Conservation (phyloP, 2,113 vertebrate species). For the Oryzias woworae region DNA sequence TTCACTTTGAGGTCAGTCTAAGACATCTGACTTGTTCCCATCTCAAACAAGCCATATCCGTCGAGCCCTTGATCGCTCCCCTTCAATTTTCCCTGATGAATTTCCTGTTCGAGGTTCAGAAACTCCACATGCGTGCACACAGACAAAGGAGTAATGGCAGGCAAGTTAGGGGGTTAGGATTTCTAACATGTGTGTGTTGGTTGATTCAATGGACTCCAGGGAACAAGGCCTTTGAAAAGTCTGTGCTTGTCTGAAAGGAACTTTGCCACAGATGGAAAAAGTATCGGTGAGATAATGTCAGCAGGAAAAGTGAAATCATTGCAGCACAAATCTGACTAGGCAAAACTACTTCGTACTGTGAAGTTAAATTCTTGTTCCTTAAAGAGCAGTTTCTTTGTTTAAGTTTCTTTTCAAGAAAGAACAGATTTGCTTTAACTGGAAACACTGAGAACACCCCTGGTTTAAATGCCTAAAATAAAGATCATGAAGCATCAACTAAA, state of each 20-base stretch:
- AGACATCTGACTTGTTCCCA: no score
- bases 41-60: no score
- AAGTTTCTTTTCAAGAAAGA: no score
- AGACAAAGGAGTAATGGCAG: conserved; percentile 2
- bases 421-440: no score
- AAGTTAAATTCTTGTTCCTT: no score
- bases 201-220: conserved; percentile 31
- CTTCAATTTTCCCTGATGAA: conserved; percentile 4
- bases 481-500: no score
- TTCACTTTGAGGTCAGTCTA: no score
- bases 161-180: conserved; percentile 5
- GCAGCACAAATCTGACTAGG: conserved; percentile 15
- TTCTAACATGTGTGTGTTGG: conserved; percentile 47
- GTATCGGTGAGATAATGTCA: conserved; percentile 52
- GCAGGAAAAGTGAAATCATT: conserved; percentile 18
- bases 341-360: conserved; percentile 3
- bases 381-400: no score
- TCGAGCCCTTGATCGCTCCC: no score
- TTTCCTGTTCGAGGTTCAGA: conserved; percentile 22
- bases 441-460: no score
- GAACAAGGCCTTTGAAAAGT: conserved; percentile 21
- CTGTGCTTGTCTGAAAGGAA: conserved; percentile 17
- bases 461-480: no score
- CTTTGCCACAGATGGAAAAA: conserved; percentile 62
- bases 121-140: conserved; percentile 23